Conservation (phyloP, 2,113 vertebrate species). For the Corythaixoides concolor region DNA sequence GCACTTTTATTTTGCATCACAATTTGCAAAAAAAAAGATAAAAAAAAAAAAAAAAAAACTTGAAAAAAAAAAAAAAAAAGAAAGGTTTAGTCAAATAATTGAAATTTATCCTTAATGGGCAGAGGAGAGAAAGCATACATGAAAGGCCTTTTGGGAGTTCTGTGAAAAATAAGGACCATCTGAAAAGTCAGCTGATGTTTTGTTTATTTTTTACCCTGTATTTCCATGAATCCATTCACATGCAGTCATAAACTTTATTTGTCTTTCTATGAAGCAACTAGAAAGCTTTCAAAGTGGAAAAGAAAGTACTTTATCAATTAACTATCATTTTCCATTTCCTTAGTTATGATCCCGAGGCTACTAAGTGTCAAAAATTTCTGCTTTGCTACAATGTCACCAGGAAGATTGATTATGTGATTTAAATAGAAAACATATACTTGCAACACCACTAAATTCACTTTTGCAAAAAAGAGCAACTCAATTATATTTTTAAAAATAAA, state of each 20-base stretch:
- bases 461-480: constrained; percentile 54
- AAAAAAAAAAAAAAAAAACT: background rate
- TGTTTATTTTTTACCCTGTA: background rate
- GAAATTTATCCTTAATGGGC: constrained; percentile 1
- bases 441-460: constrained; percentile 80
- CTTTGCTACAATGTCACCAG: constrained; percentile 82
- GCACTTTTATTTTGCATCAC: constrained; percentile 11
- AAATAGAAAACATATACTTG: constrained; percentile 85
- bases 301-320: constrained; percentile 88
- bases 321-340: constrained; percentile 87
- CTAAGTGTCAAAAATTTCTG: constrained; percentile 87
- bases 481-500: constrained; percentile 25
- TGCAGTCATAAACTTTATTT: background rate
- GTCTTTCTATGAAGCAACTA: constrained; percentile 1
- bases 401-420: constrained; percentile 90
- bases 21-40: constrained; percentile 38
- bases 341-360: constrained; percentile 85
- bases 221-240: background rate
- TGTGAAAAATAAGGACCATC: background rate
- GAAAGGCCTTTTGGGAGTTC: background rate
- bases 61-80: background rate
- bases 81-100: background rate
- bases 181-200: constrained; percentile 17
- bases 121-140: background rate
- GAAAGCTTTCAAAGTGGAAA: constrained; percentile 68